Evolutionary conservation across 1,140 invertebrate species (phyloP), one percentile per base, ranked within the genome.

Genomic region (Apis cerana): DNA sequence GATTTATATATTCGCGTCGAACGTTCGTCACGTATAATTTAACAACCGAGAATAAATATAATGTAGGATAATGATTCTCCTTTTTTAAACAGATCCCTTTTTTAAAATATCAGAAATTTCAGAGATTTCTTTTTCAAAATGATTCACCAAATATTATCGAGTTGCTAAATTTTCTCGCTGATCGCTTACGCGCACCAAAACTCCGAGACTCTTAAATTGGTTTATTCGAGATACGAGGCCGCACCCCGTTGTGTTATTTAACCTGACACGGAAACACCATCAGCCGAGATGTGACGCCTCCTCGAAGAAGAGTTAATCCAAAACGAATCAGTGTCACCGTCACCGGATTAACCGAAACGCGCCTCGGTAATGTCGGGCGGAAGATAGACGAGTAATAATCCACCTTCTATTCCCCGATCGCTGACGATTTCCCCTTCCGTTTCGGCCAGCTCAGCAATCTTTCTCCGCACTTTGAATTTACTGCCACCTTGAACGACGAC

Each of bases 291-390:
- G 67, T 67, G 82, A 61, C 78, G 50, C 19, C 69, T n/a, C 4
- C 52, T 43, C 23, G 27, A 65, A 75, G 72, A 62, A 64, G 75
- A 84, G 77, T 88, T 84, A 76, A 87, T 87, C 70, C 75, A 78
- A 78, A 82, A 71, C 68, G 70, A 87, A 88, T 88, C 85, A 87
- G 71, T 84, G 85, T 84, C 82, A 83, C 70, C 62, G 82, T 85
- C 33, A 33, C 33, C 78, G 56, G 85, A 88, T 88, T 88, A 88
- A 87, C 74, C 33, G 21, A 71, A 77, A 74, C 76, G 58, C 50
- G 79, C 15, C n/a, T 19, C 54, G 11, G 74, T 72, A 81, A 75
- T 81, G 80, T 74, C 80, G 54, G 64, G 23, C 58, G 71, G 19
- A 76, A 65, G 54, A 27, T 54, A 78, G 65, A 67, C 62, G 56